These are phyloP conservation scores for Heteractis magnifica DNA, from an alignment of 92 coral and sea anemone species.

Conservation along the genomic window DNA sequence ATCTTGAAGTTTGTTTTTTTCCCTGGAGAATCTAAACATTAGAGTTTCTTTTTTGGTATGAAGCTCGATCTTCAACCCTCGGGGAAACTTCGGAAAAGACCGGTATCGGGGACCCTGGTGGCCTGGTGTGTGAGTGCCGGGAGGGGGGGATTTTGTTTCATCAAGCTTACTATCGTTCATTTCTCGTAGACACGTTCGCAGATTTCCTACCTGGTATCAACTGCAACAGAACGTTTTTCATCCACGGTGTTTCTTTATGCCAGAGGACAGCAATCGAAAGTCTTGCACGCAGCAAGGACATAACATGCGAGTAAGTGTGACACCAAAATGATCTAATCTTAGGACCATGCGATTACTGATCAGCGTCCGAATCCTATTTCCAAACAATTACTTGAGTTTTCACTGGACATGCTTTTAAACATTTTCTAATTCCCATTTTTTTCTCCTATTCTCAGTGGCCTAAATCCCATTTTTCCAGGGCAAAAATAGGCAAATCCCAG, in stretches of 20 bases:
- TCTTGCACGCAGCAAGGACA: not conserved
- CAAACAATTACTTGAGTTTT: not conserved
- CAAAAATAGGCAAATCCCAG: too few species aligned
- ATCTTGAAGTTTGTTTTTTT: too few species aligned
- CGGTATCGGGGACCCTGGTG: not conserved
- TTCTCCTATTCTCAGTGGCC: not conserved
- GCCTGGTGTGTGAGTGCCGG: too few species aligned
- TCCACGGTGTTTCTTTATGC: not conserved
- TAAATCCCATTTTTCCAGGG: too few species aligned
- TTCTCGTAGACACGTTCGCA: not conserved
- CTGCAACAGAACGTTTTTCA: not conserved
- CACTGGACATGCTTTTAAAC: too few species aligned
- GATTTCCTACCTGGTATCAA: not conserved
- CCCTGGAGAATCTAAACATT: too few species aligned
- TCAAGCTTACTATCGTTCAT: not conserved
- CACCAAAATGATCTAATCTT: not conserved
- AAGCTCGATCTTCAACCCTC: too few species aligned
- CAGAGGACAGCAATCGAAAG: not conserved
- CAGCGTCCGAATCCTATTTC: not conserved
- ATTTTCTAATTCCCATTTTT: too few species aligned
- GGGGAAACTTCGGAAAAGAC: too few species aligned
- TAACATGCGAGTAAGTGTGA: constrained; percentile 17
- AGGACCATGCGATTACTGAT: not conserved
- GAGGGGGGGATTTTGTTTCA: not conserved
- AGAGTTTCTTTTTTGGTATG: too few species aligned